A percentile compares a stretch with the other conserved stretches of the same genome.
Conservation (phyloP, 2,113 vertebrate genomes). For the Cranoglanis bouderius region DNA sequence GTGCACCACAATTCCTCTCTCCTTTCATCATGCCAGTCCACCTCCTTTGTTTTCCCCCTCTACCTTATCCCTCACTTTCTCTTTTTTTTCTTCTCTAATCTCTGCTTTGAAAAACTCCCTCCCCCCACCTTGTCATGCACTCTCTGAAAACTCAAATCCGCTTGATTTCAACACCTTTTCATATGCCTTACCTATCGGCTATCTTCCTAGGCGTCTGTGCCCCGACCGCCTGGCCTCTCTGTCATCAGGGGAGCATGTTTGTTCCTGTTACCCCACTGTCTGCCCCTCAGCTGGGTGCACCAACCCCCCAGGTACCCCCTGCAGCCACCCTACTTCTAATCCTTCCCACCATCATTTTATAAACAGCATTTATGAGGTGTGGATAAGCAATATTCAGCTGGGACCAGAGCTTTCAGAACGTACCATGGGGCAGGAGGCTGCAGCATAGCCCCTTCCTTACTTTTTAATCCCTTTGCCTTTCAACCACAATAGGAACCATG, state of each 20-base stretch:
- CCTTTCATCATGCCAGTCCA: constrained; percentile 13
- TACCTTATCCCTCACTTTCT: background rate
- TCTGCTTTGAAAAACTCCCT: constrained; percentile 56
- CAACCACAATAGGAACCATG: constrained; percentile 77
- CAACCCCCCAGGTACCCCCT: constrained; percentile 36
- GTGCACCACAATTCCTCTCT: constrained; percentile 22
- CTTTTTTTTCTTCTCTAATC: constrained; percentile 21
- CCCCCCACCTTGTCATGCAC: constrained; percentile 30
- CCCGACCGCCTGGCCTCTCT: constrained; percentile 53
- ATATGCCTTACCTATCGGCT: constrained; percentile 56
- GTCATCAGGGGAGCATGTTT: constrained; percentile 59
- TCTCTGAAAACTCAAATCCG: constrained; percentile 61
- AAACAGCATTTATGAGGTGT: constrained; percentile 57
- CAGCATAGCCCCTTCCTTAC: constrained; percentile 54
- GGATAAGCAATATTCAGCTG: constrained; percentile 66
- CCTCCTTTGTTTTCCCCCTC: constrained; percentile 1
- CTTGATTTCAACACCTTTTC: constrained; percentile 72
- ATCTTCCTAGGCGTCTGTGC: constrained; percentile 45
- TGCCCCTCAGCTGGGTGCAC: constrained; percentile 31
- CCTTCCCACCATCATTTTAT: constrained; percentile 35
- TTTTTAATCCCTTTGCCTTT: constrained; percentile 72
- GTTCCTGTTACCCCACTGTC: constrained; percentile 22
- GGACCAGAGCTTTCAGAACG: constrained; percentile 65
- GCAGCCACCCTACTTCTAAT: constrained; percentile 41
- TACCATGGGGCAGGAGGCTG: constrained; percentile 67